Conservation (phyloP, 2,888 invertebrate species). For the Cordilura impudica region DNA sequence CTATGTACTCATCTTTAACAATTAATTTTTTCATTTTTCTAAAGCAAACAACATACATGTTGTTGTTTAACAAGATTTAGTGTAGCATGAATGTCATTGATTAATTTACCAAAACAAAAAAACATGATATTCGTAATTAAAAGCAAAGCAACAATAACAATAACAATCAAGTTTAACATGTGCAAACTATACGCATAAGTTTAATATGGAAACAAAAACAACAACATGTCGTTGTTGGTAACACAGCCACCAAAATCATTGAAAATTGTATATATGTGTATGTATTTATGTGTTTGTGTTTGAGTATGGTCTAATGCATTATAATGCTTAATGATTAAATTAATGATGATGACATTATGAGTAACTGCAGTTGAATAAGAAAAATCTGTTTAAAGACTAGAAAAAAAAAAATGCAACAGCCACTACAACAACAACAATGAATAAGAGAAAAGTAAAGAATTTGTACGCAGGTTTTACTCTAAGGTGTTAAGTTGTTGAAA, state of each 20-base stretch:
- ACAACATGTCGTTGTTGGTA: not conserved
- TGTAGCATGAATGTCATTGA: conserved; percentile 48
- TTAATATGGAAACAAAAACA: not conserved
- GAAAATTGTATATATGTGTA: conserved; percentile 9
- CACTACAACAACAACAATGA: not conserved
- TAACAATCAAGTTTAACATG: conserved; percentile 34
- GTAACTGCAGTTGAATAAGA: conserved; percentile 31
- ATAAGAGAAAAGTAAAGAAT: not conserved
- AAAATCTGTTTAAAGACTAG: not conserved
- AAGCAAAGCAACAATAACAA: not conserved
- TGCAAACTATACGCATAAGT: conserved; percentile 19
- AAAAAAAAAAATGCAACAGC: conserved; percentile 8
- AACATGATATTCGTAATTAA: conserved; percentile 36
- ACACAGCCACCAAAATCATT: not conserved
- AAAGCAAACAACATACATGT: conserved; percentile 6
- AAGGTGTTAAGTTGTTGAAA: conserved; percentile 57
- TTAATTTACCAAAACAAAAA: conserved; percentile 29
- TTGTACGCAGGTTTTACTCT: conserved; percentile 2
- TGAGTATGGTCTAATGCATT: conserved; percentile 26
- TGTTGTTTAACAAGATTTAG: conserved; percentile 15
- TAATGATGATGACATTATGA: conserved; percentile 56
- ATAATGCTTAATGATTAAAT: conserved; percentile 50
- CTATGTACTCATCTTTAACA: not conserved
- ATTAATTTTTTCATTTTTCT: not conserved
- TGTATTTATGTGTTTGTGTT: not conserved